phyloP scores from a whole-genome alignment of 2,797 vertebrate species.

The Girardinus metallicus region DNA sequence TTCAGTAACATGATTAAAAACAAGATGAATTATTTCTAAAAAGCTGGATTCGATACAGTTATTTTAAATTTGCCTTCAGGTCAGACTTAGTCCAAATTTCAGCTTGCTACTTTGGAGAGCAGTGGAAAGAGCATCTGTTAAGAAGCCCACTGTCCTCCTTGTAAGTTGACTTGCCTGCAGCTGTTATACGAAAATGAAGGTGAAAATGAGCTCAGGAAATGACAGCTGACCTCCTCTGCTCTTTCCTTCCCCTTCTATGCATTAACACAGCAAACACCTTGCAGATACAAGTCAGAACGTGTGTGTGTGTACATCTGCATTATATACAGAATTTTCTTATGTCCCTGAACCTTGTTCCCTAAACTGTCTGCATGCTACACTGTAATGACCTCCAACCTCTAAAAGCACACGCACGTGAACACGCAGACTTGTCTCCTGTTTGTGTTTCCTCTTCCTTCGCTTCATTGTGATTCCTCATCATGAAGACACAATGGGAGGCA shows the following conservation, averaged over 20 bases:
- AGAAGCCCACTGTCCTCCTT: constrained; percentile 57
- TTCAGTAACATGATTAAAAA: background rate
- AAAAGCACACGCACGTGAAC: constrained; percentile 26
- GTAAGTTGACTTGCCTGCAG: constrained; percentile 59
- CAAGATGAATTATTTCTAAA: background rate
- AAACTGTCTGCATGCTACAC: constrained; percentile 60
- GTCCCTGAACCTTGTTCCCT: constrained; percentile 65
- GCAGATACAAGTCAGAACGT: constrained; percentile 38
- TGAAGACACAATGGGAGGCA: constrained; percentile 81
- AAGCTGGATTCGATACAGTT: background rate
- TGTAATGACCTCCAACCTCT: constrained; percentile 59
- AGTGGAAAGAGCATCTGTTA: constrained; percentile 8
- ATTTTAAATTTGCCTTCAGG: background rate
- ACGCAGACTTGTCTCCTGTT: constrained; percentile 56
- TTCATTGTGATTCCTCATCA: constrained; percentile 77
- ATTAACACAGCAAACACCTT: constrained; percentile 74
- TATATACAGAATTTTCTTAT: constrained; percentile 51
- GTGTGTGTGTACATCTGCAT: constrained; percentile 4
- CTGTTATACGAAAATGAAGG: constrained; percentile 71
- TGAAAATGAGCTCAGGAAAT: constrained; percentile 78
- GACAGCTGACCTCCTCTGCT: constrained; percentile 79
- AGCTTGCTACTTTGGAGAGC: background rate
- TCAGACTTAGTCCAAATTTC: constrained; percentile 3
- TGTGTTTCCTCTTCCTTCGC: constrained; percentile 70
- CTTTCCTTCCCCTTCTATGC: constrained; percentile 72